A percentile compares a stretch with the other conserved stretches of the same genome.
Conservation (phyloP, 2,113 vertebrate genomes). For the Piaya cayana region DNA sequence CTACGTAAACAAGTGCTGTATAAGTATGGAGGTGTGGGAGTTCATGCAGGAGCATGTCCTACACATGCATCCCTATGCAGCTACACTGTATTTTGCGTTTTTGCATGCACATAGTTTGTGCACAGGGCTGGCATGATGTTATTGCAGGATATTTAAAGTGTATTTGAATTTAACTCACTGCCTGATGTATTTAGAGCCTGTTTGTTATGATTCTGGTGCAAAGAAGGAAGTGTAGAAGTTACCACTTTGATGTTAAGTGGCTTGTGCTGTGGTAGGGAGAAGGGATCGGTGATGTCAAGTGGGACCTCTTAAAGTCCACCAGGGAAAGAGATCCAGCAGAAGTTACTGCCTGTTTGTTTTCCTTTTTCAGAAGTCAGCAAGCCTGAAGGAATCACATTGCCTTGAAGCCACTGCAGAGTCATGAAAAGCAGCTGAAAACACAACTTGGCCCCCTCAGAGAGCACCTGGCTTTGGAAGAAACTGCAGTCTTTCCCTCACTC, state of each 20-base stretch:
- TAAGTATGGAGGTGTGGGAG: not conserved
- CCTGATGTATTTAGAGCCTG: not conserved
- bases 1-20: not conserved
- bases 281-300: not conserved
- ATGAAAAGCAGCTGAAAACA: not conserved
- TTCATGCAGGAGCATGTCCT: not conserved
- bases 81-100: not conserved
- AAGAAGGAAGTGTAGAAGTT: not conserved
- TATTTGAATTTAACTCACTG: not conserved
- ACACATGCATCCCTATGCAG: not conserved
- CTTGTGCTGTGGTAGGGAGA: not conserved
- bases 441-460: not conserved
- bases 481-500: not conserved
- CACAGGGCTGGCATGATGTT: not conserved
- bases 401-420: not conserved
- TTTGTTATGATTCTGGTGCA: not conserved
- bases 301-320: not conserved
- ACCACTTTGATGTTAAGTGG: fast-evolving
- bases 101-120: fast-evolving
- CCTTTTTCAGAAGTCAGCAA: not conserved
- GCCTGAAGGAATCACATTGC: not conserved
- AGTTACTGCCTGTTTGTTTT: not conserved
- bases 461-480: not conserved
- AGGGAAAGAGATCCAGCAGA: not conserved
- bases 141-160: not conserved